These are phyloP conservation scores for Allophyes oxyacanthae DNA, from an alignment of 2,888 invertebrate genomes.

Conservation along the genomic window DNA sequence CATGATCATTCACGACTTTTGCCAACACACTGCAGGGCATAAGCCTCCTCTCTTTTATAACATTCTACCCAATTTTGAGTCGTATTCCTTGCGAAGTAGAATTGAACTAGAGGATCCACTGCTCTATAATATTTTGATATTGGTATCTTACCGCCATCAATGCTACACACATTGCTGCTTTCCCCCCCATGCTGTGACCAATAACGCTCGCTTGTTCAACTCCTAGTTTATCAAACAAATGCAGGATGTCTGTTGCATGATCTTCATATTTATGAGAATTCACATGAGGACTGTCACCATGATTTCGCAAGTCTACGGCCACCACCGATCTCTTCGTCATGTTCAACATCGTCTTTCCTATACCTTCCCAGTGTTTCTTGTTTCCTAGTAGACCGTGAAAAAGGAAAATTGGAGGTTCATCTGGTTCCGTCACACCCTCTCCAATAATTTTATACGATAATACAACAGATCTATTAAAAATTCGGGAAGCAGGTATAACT, in stretches of 20 bases:
- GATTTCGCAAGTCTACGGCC: constrained; percentile 97
- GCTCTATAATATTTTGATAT: background rate
- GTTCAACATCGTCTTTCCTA: constrained; percentile 92
- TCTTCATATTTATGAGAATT: constrained; percentile 92
- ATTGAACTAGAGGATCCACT: background rate
- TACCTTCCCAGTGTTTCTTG: constrained; percentile 95
- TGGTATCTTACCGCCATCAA: constrained; percentile 89
- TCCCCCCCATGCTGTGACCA: constrained; percentile 98
- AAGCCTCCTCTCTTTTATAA: too few relatives aligned
- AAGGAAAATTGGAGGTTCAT: constrained; percentile 80
- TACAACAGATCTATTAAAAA: constrained; percentile 59
- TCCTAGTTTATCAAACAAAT: constrained; percentile 89
- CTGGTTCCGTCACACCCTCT: constrained; percentile 55
- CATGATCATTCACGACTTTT: too few relatives aligned
- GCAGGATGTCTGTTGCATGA: constrained; percentile 93
- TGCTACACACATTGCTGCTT: constrained; percentile 94
- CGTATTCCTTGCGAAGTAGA: too few relatives aligned
- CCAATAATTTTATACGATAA: constrained; percentile 78
- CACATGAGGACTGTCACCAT: constrained; percentile 96
- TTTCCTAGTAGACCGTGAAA: constrained; percentile 96
- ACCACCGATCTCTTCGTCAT: constrained; percentile 93
- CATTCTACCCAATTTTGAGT: too few relatives aligned
- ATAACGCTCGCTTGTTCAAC: constrained; percentile 91
- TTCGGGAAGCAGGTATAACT: constrained; percentile 16
- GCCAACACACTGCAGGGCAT: too few relatives aligned